Base-by-base conservation (phyloP, 2,888 invertebrate genomes). In the Apamea crenata region DNA sequence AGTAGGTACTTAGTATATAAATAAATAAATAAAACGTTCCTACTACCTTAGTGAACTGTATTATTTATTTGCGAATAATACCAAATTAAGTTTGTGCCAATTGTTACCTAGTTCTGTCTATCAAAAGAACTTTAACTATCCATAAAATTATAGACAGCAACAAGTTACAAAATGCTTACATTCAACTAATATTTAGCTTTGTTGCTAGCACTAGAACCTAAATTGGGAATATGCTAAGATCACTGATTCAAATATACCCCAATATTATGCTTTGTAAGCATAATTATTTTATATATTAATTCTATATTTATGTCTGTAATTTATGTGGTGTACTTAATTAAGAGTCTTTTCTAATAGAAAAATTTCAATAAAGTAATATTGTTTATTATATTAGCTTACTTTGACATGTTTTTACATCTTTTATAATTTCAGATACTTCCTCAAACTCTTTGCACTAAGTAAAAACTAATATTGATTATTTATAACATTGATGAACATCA, bases 81-180 rank as follows among this genome's bases (percentile, higher is more conserved):
- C n/a, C 18, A 29, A 10, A 40, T n/a, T 1, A n/a, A 61, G 10
- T 47, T 18, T 59, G 21, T 36, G 14, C n/a, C 36, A 18, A 61
- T 6, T 47, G 18, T 53, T 53, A 53, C n/a, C 12, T 56, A 36
- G n/a, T 10, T 36, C 18, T 53, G 10, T 0, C 16, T 16, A 32
- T 25, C 16, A 53, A 32, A 50, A 69, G 32, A 69, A 8, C 7
- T 25, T 6, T 14, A 65, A 0, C 36, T 10, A 32, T 12, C 7
- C 4, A 18, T 67, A 16, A 18, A 56, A n/a, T 16, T 25, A 73
- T 0, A 6, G 21, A 53, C 18, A 81, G 74, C 75, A 82, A 80
- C 75, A 82, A 68, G 76, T 80, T 47, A 68, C 1, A 18, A 29
- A 65, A 66, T 25, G 10, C 36, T 21, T 81, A n/a, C n/a, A 18